Evolutionary conservation across 2,113 vertebrate species (phyloP), one percentile per base, ranked within the genome.

Genomic region (Synodontis membranacea): DNA sequence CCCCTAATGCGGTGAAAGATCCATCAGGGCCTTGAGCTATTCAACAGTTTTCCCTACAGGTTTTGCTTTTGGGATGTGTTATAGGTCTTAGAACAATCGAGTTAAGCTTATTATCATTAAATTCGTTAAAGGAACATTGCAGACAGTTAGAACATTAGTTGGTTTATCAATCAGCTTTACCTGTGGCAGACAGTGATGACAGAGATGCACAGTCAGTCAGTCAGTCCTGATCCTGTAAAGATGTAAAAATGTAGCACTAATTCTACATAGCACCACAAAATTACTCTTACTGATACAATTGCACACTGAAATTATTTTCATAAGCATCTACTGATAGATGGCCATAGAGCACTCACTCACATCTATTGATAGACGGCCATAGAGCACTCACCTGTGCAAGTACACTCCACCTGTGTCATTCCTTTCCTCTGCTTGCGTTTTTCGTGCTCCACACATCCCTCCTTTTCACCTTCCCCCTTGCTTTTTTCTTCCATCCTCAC

Each of bases 381-480:
- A 80, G 72, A 89, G 91, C 92, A 94, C 92, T 72, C 92, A 95
- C 94, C 94, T 94, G 93, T 86, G 89, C 86, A 88, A 88, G 89
- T 92, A 89, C 88, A 89, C 91, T 91, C 82, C 87, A 88, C 86
- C 84, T 91, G 91, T 84, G 83, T 78, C 64, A 19, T 54, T 84
- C 72, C 10, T 85, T 70, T 72, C 52, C 21, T 80, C 56, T 68
- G 44, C 80, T 79, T 74, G 83, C 37, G 28, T 28, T 83, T 76
- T 64, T 80, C 80, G 82, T 56, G 31, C 54, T 48, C 7, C 42
- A 74, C 66, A 56, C 78, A 66, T 80, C 54, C 46, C 54, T 68
- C 25, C 54, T 74, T 82, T 80, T 82, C 78, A 83, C 60, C 48
- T 72, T 58, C 70, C 91, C 87, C 86, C 86, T 80, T 72, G 72